Percentiles rank a stretch among this genome's conserved stretches.
Conservation (phyloP, 2,113 vertebrate species). For the Antigone vipio region DNA sequence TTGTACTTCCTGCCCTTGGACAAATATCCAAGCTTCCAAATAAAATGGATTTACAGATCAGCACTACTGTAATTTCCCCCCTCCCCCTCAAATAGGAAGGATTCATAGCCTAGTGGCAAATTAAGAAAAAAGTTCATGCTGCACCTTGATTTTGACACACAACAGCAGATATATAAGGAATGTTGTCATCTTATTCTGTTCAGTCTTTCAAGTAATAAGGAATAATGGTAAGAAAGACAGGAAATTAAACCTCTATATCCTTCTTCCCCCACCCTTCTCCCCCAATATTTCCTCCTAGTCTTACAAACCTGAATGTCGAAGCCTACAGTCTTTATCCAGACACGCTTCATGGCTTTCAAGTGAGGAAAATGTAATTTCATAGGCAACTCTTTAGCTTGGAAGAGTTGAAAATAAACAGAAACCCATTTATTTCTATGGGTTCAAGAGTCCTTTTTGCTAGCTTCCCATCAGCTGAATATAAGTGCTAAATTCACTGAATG, state of each 20-base stretch:
- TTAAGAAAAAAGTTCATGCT: not conserved
- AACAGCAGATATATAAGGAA: not conserved
- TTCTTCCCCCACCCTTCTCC: not conserved
- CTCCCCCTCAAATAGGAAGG: not conserved
- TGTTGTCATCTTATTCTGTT: not conserved
- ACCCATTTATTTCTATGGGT: not conserved
- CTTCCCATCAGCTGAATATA: not conserved
- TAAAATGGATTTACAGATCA: not conserved
- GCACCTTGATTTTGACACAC: not conserved
- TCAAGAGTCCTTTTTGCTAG: not conserved
- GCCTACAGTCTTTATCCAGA: not conserved
- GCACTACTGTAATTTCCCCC: accelerated
- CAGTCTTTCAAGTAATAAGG: not conserved
- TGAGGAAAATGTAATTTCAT: not conserved
- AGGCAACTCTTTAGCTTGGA: not conserved
- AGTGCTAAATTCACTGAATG: not conserved
- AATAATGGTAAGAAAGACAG: not conserved
- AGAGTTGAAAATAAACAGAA: not conserved
- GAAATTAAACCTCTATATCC: conserved; percentile 14
- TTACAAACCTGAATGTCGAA: not conserved
- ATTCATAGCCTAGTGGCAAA: not conserved
- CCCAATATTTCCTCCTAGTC: not conserved
- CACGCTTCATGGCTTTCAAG: not conserved
- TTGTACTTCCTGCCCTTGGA: not conserved
- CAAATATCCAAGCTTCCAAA: not conserved